A percentile compares a stretch with the other conserved stretches of the same genome.
phyloP scores from a whole-genome alignment of 35 echinoderm and acorn worm genomes.

The Amphiura filiformis region DNA sequence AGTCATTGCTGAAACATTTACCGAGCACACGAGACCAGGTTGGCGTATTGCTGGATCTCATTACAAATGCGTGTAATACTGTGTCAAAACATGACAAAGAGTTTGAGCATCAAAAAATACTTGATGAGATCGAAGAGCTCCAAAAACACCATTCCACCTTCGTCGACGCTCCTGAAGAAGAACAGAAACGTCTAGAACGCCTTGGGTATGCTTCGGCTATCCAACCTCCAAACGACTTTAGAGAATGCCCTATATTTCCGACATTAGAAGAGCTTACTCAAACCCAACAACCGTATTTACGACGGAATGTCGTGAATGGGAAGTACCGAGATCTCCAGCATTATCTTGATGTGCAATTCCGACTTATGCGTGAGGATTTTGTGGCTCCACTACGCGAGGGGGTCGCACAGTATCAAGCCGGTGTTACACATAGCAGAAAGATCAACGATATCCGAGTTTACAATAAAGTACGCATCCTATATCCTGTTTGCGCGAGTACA shows the following conservation, averaged over 20 bases:
- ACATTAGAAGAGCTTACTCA: slow-evolving; percentile 21
- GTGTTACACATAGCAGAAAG: not conserved
- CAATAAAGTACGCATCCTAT: slow-evolving; percentile 1
- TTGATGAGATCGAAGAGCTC: not conserved
- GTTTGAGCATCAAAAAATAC: slow-evolving; percentile 30
- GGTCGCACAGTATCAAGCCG: slow-evolving; percentile 31
- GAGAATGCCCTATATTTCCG: slow-evolving; percentile 52
- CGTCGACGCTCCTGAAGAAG: slow-evolving; percentile 8
- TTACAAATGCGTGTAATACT: slow-evolving; percentile 33
- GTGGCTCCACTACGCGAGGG: slow-evolving; percentile 56
- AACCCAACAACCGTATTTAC: slow-evolving; percentile 43
- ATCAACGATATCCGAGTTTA: slow-evolving; percentile 59
- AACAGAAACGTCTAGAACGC: not conserved
- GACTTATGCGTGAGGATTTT: slow-evolving; percentile 69
- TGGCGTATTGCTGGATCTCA: slow-evolving; percentile 35
- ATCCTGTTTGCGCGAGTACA: not conserved
- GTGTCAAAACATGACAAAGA: not conserved
- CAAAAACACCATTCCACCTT: slow-evolving; percentile 18
- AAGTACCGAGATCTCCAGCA: slow-evolving; percentile 34
- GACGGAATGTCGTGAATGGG: slow-evolving; percentile 55
- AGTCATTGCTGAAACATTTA: slow-evolving; percentile 18
- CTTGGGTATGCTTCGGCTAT: not conserved
- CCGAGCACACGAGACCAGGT: slow-evolving; percentile 45
- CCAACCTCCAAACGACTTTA: slow-evolving; percentile 75
- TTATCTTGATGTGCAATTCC: slow-evolving; percentile 74